Conservation (phyloP, 2,797 vertebrate species). For the Helarctos malayanus region DNA sequence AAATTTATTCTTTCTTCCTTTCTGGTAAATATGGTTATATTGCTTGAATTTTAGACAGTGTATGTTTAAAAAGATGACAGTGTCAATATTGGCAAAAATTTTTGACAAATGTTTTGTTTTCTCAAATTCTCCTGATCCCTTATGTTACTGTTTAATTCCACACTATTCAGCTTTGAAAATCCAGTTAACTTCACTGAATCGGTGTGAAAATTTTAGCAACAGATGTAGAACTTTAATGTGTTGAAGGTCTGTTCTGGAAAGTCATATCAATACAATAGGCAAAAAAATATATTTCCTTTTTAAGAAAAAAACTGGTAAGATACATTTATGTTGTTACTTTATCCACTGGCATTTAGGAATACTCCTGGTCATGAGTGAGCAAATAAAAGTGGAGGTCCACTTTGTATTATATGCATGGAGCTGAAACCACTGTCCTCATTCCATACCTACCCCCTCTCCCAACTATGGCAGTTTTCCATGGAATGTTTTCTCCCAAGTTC, state of each 20-base stretch:
- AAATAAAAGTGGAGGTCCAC: neutral
- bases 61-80: neutral
- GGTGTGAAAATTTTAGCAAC: neutral
- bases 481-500: neutral
- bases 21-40: neutral
- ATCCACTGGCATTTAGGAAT: neutral
- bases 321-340: neutral
- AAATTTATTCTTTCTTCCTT: neutral
- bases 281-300: neutral
- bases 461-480: neutral
- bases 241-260: neutral
- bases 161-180: neutral
- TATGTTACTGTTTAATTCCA: neutral
- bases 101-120: neutral
- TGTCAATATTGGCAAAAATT: neutral
- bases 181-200: neutral
- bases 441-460: neutral
- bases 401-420: neutral
- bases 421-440: neutral
- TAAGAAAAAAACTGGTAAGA: neutral
- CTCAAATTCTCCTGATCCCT: neutral
- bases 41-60: neutral
- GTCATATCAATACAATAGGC: neutral
- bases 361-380: neutral
- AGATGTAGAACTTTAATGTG: neutral